A percentile compares a stretch with the other conserved stretches of the same genome.
Conservation (phyloP, 2,113 vertebrate genomes). For the Colaptes auratus region DNA sequence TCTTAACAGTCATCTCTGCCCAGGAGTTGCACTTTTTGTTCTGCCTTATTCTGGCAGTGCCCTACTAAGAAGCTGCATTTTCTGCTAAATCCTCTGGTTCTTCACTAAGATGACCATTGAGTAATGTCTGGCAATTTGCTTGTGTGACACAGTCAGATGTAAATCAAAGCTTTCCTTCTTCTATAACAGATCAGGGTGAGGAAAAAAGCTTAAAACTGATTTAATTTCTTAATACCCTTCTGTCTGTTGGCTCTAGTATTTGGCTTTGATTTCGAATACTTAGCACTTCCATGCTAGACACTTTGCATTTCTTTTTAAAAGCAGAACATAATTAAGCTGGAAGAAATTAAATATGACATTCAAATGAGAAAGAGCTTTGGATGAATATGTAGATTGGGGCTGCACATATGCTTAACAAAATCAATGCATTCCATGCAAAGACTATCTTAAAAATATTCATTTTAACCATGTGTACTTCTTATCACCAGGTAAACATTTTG, state of each 20-base stretch:
- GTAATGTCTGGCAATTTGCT: conserved; percentile 26
- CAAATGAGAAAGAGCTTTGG: conserved; percentile 40
- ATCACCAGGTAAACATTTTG: not conserved
- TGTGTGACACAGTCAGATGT: conserved; percentile 33
- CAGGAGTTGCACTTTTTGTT: not conserved
- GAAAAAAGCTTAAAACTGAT: conserved; percentile 53
- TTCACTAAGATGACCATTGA: not conserved
- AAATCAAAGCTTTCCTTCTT: conserved; percentile 42
- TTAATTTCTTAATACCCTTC: conserved; percentile 63
- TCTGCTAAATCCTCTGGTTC: conserved; percentile 20
- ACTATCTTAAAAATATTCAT: not conserved
- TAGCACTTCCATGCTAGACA: conserved; percentile 19
- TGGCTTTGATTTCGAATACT: conserved; percentile 62
- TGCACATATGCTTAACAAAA: conserved; percentile 7
- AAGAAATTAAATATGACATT: conserved; percentile 58
- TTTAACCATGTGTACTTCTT: not conserved
- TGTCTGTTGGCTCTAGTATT: conserved; percentile 52
- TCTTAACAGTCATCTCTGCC: not conserved
- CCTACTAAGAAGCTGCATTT: not conserved
- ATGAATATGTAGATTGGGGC: conserved; percentile 32
- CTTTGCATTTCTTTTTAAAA: conserved; percentile 12
- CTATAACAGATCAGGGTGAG: conserved; percentile 47
- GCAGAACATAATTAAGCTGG: conserved; percentile 55
- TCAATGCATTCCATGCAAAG: not conserved
- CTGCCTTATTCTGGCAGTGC: not conserved